phyloP scores from a whole-genome alignment of 2,888 invertebrate genomes.

The Rhorus exstirpatorius region DNA sequence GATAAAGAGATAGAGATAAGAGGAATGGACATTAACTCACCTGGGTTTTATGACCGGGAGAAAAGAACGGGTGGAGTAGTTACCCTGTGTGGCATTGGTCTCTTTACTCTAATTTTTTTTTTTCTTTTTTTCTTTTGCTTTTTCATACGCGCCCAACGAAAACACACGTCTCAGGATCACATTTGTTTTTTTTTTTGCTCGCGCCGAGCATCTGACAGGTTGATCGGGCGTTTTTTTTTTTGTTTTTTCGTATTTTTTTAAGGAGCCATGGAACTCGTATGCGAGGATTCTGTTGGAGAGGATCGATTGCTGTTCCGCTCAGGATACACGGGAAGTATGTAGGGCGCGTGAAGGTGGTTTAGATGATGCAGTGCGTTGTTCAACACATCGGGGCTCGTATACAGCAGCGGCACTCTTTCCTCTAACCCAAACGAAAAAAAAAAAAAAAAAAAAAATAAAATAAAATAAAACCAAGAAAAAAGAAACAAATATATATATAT shows the following conservation, averaged over 20 bases:
- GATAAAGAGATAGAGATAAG: constrained; percentile 67
- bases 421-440: constrained; percentile 81
- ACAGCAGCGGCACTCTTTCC: constrained; percentile 86
- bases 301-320: constrained; percentile 79
- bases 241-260: constrained; percentile 51
- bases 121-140: constrained; percentile 42
- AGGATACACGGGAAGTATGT: constrained; percentile 80
- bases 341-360: constrained; percentile 82
- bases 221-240: constrained; percentile 70
- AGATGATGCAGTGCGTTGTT: constrained; percentile 85
- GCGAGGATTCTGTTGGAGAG: constrained; percentile 78
- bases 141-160: constrained; percentile 58
- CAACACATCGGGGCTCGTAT: constrained; percentile 85
- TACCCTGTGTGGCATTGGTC: constrained; percentile 75
- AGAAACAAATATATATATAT: constrained; percentile 75
- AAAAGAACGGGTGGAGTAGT: constrained; percentile 82
- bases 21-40: constrained; percentile 79
- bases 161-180: constrained; percentile 70
- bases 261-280: constrained; percentile 74
- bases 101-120: constrained; percentile 59
- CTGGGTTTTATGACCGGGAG: constrained; percentile 80
- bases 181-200: constrained; percentile 39
- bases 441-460: constrained; percentile 78
- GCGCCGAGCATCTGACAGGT: constrained; percentile 60
- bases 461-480: constrained; percentile 77